Evolutionary conservation across 2,888 invertebrate species (phyloP), one percentile per base, ranked within the genome.

Genomic region (Incurvaria masculella): DNA sequence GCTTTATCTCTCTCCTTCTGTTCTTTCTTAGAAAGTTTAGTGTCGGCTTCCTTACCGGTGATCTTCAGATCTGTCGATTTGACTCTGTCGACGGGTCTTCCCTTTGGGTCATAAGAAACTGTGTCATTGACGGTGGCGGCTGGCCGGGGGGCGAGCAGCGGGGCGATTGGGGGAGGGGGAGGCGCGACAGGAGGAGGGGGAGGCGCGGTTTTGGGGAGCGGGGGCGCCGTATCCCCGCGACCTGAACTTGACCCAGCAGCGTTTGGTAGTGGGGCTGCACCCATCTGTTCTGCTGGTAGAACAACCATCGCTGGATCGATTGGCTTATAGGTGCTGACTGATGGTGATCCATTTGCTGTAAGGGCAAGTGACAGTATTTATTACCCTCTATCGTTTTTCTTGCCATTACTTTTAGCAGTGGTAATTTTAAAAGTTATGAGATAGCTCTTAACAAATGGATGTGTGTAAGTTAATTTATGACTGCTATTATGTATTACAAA

Each of bases 1-100:
- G 65, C 62, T 53, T 71, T 73, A 14, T 73, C 68, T n/a, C 61
- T 10, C 49, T 61, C 65, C 45, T 63, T 65, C 48, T 66, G 63
- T 49, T 68, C 66, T 46, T 64, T 50, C 20, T 21, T 47, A 16
- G 38, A 6, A 4, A 5, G 14, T 68, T 27, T 63, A 53, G 47
- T 63, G 56, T 38, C 11, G 54, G 57, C 53, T 62, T 46, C 39
- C 27, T 27, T 33, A 26, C 33, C 44, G 20, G 42, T 50, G n/a
- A 42, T 43, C 42, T 47, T 66, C 27, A 57, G 54, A 23, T 58
- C 38, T 2, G 18, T 21, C 18, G 20, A 45, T 20, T 38, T 33
- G 20, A 20, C 17, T 4, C 14, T 42, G 42, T 10, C 10, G 23
- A 23, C 5, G 23, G 33, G 3, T 14, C 33, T n/a, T 14, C 33